A percentile compares a stretch with the other conserved stretches of the same genome.
phyloP scores from a whole-genome alignment of 1,140 invertebrate species.

The Drosophila nannoptera region DNA sequence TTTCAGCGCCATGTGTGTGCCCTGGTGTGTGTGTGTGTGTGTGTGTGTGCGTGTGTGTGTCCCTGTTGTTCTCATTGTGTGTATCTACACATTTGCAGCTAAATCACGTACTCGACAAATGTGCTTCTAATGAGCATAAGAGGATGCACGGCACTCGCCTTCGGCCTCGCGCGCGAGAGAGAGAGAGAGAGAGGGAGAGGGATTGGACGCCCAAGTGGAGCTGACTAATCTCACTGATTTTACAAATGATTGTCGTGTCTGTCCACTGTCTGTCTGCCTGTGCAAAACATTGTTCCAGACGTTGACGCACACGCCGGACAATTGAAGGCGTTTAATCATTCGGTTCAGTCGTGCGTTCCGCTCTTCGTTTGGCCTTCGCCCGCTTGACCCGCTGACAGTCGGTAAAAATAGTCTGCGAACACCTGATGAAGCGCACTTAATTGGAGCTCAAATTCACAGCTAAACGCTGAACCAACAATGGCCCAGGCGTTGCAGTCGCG shows the following conservation, averaged over 20 bases:
- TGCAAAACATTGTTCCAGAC: constrained; percentile 5
- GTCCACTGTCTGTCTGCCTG: constrained; percentile 10
- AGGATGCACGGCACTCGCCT: constrained; percentile 34
- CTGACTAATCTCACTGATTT: constrained; percentile 71
- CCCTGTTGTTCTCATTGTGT: neutral
- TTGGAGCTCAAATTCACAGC: constrained; percentile 3
- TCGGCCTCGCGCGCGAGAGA: neutral
- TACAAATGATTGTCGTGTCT: constrained; percentile 62
- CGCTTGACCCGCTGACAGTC: constrained; percentile 20
- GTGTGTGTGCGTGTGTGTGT: neutral
- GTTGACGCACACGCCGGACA: constrained; percentile 6
- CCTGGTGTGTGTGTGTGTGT: neutral
- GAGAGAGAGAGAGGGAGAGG: too few relatives aligned
- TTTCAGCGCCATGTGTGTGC: too few relatives aligned
- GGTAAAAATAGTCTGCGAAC: constrained; percentile 40
- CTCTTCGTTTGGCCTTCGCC: constrained; percentile 21
- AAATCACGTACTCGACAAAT: constrained; percentile 72
- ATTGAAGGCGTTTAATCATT: constrained; percentile 58
- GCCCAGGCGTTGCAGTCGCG: neutral
- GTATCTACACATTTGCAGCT: constrained; percentile 67
- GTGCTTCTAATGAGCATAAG: constrained; percentile 73
- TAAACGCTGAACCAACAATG: neutral
- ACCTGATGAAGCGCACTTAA: constrained; percentile 1
- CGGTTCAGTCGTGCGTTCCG: constrained; percentile 25
- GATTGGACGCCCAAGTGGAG: constrained; percentile 1